Percentiles rank a stretch among this genome's conserved stretches.
Evolutionary conservation across 2,797 vertebrate genomes (phyloP).

Genomic region (Gymnodraco acuticeps): DNA sequence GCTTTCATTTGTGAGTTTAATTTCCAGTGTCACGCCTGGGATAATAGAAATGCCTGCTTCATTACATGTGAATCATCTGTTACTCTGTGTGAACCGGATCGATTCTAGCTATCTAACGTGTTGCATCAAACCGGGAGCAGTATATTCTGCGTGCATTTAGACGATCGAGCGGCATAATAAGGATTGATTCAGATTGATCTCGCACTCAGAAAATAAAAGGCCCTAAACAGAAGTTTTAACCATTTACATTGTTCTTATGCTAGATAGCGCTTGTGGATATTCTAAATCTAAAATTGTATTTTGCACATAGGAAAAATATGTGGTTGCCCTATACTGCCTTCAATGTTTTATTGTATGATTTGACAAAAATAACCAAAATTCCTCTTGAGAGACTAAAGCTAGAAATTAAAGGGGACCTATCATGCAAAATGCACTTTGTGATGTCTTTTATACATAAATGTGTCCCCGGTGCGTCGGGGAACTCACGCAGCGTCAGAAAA

Average conservation of each 20-base stretch:
- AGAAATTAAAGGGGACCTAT: neutral
- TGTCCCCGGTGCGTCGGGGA: too few relatives aligned
- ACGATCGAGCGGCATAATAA: constrained; percentile 23
- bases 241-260: neutral
- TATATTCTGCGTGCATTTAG: constrained; percentile 17
- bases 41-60: constrained; percentile 44
- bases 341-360: neutral
- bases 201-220: constrained; percentile 14
- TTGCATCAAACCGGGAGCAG: constrained; percentile 45
- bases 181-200: constrained; percentile 25
- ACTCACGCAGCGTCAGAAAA: too few relatives aligned
- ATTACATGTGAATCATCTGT: constrained; percentile 53
- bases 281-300: neutral
- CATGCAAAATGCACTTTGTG: too few relatives aligned
- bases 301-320: neutral
- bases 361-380: neutral
- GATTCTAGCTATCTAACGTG: constrained; percentile 48
- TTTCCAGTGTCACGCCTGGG: constrained; percentile 39
- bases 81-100: constrained; percentile 40
- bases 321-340: neutral
- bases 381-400: neutral
- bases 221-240: neutral
- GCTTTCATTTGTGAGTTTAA: constrained; percentile 50
- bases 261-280: neutral
- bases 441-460: too few relatives aligned